Percentiles rank a stretch among this genome's conserved stretches.
Conservation (phyloP, 2,113 vertebrate species). For the Varanus komodoensis region DNA sequence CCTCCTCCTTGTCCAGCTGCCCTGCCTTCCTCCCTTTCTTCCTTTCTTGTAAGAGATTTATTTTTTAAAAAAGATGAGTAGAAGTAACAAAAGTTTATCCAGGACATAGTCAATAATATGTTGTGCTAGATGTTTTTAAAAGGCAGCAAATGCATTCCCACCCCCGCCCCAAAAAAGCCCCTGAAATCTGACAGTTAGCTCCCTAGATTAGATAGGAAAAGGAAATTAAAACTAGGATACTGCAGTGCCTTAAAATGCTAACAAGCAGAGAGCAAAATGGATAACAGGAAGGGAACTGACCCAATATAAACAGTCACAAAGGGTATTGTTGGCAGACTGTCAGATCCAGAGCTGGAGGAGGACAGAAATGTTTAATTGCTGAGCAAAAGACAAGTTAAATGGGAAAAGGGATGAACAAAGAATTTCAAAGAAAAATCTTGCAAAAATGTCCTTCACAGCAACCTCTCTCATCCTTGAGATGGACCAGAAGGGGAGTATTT, state of each 20-base stretch:
- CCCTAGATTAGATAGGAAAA: conserved; percentile 65
- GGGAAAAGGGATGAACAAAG: conserved; percentile 69
- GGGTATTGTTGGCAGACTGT: conserved; percentile 70
- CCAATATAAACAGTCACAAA: conserved; percentile 75
- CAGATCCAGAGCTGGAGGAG: conserved; percentile 67
- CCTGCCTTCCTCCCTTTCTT: neutral
- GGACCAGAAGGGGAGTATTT: neutral
- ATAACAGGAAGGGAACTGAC: conserved; percentile 73
- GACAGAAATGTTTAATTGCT: conserved; percentile 73
- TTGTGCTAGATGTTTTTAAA: conserved; percentile 15
- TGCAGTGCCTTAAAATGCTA: conserved; percentile 66
- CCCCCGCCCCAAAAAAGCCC: neutral
- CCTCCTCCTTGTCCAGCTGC: neutral
- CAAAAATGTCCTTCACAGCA: neutral
- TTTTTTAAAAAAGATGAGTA: conserved; percentile 2
- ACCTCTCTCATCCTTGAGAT: neutral
- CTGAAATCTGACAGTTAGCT: conserved; percentile 40
- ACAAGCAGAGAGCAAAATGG: conserved; percentile 70
- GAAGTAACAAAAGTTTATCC: conserved; percentile 25
- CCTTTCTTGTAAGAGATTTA: conserved; percentile 14
- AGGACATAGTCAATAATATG: conserved; percentile 37
- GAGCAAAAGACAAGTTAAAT: conserved; percentile 73
- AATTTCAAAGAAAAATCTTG: conserved; percentile 58
- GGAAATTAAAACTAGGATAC: conserved; percentile 72
- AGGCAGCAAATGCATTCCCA: neutral